These are phyloP conservation scores for Pseudococcus longispinus DNA, from an alignment of 2,888 invertebrate species.

Conservation along the genomic window DNA sequence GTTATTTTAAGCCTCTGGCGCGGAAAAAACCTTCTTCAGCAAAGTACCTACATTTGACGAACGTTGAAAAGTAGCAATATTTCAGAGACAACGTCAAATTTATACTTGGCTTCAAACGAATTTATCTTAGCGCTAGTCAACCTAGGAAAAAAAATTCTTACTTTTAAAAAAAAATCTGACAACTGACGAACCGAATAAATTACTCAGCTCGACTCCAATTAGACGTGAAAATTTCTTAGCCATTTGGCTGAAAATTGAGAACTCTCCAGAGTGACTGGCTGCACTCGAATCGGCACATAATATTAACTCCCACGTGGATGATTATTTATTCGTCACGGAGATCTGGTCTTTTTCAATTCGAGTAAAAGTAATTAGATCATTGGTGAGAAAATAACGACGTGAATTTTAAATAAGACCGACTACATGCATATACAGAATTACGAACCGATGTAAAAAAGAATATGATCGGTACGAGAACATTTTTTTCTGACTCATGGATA, in stretches of 20 bases:
- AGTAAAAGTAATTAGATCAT: conserved; percentile 7
- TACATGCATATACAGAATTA: neutral
- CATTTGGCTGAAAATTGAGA: neutral
- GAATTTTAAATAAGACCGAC: neutral
- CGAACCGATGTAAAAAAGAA: neutral
- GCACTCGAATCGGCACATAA: neutral
- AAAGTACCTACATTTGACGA: neutral
- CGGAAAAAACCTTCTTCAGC: neutral
- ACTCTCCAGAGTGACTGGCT: neutral
- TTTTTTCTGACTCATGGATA: neutral
- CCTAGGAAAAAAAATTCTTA: neutral
- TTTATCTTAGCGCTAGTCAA: neutral
- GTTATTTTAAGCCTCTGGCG: neutral
- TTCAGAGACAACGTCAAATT: neutral
- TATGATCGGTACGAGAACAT: neutral
- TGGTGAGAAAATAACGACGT: neutral
- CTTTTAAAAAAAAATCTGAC: neutral
- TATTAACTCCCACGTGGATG: neutral
- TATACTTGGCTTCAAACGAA: neutral
- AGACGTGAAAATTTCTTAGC: neutral
- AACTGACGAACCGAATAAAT: neutral
- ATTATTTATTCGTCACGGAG: neutral
- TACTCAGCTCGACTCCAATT: neutral
- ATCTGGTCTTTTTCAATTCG: conserved; percentile 10
- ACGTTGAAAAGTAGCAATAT: neutral